These are phyloP conservation scores for Strix aluco DNA, from an alignment of 2,113 vertebrate species.

Conservation along the genomic window DNA sequence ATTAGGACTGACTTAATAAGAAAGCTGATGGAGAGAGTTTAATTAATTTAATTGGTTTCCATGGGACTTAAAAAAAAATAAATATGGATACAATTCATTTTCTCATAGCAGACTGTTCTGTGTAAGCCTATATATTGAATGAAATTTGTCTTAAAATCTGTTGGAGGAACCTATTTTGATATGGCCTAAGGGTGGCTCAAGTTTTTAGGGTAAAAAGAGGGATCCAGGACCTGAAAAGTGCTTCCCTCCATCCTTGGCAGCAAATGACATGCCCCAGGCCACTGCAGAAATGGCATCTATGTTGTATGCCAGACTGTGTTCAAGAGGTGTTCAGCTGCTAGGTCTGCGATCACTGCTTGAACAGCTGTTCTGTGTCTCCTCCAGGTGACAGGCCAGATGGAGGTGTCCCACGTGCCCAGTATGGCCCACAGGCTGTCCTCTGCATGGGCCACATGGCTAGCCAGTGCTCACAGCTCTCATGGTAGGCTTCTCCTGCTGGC, in stretches of 20 bases:
- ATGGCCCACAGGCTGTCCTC: neutral
- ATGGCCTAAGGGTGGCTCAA: neutral
- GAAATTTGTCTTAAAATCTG: neutral
- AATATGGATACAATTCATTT: neutral
- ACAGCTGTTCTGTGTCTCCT: neutral
- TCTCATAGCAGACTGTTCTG: neutral
- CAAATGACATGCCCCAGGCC: neutral
- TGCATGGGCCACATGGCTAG: neutral
- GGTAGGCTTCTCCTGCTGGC: neutral
- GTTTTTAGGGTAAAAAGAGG: neutral
- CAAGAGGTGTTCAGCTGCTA: neutral
- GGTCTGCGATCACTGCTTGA: rapidly evolving
- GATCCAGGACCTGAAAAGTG: neutral
- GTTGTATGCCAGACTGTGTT: neutral
- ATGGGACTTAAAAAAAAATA: neutral
- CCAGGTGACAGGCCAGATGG: neutral
- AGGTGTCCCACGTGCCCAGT: neutral
- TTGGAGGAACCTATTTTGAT: neutral
- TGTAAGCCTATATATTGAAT: neutral
- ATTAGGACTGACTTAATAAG: neutral
- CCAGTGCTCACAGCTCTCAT: neutral
- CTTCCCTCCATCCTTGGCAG: neutral
- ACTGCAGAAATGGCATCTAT: neutral
- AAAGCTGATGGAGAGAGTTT: conserved; percentile 4
- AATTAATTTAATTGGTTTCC: conserved; percentile 55